Evolutionary conservation across 2,113 vertebrate genomes (phyloP).

Genomic region (Sardina pilchardus): DNA sequence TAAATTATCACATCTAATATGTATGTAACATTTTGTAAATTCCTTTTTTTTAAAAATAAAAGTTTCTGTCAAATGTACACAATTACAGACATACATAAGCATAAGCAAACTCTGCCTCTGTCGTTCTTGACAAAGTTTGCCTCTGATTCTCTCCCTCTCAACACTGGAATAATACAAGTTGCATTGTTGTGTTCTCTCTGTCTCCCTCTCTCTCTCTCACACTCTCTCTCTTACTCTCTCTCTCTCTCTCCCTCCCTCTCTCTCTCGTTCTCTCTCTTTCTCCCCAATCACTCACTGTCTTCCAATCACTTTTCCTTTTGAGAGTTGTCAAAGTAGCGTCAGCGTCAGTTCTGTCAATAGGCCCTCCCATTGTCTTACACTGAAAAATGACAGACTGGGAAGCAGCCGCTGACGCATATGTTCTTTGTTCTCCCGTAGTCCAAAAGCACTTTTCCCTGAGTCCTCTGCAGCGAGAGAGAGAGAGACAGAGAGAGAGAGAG

Average conservation of each 20-base stretch:
- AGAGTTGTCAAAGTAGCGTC: background rate
- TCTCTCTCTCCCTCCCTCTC: conserved; percentile 22
- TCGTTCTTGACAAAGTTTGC: background rate
- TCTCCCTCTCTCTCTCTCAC: background rate
- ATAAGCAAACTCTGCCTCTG: background rate
- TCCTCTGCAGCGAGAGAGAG: background rate
- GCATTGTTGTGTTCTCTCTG: background rate
- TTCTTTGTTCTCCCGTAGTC: background rate
- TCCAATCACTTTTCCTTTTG: background rate
- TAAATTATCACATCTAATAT: too few species aligned
- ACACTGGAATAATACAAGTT: background rate
- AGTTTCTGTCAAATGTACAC: too few species aligned
- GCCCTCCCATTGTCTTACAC: background rate
- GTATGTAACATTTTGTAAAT: too few species aligned
- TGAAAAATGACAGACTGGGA: background rate
- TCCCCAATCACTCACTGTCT: background rate
- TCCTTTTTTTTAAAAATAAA: too few species aligned
- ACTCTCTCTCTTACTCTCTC: conserved; percentile 16
- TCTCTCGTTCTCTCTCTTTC: conserved; percentile 22
- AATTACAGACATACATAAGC: too few species aligned
- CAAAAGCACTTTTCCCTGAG: background rate
- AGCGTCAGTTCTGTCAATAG: background rate
- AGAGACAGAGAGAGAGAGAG: background rate
- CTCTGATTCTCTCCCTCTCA: background rate
- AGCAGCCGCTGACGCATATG: background rate